Evolutionary conservation across 2,888 invertebrate species (phyloP).

Genomic region (Zele albiditarsus): DNA sequence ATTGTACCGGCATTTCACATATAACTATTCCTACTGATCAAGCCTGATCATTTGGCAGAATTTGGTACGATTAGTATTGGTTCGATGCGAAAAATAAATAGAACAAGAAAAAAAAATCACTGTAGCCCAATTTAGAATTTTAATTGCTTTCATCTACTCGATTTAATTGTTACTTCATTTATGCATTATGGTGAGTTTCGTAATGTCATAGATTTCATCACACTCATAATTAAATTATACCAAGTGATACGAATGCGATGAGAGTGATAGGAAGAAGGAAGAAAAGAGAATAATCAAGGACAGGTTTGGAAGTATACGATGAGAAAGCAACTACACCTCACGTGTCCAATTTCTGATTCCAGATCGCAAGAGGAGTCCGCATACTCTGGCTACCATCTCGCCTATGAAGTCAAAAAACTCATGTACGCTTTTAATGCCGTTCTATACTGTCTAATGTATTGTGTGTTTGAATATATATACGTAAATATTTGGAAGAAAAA

Average conservation of each 20-base stretch:
- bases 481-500: not conserved
- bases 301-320: conserved; percentile 11
- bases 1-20: too few species aligned
- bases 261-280: not conserved
- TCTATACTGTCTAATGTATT: conserved; percentile 66
- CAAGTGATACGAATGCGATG: not conserved
- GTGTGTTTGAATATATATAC: conserved; percentile 24
- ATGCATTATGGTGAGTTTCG: too few species aligned
- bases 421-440: conserved; percentile 86
- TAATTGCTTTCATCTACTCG: too few species aligned
- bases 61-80: too few species aligned
- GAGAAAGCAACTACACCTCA: conserved; percentile 49
- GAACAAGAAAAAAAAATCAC: too few species aligned
- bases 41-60: too few species aligned
- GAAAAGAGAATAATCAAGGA: conserved; percentile 38
- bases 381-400: conserved; percentile 98
- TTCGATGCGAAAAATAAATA: too few species aligned
- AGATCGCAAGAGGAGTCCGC: conserved; percentile 92
- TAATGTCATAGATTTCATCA: too few species aligned
- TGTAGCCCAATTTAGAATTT: too few species aligned
- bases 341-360: conserved; percentile 78
- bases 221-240: not conserved
- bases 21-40: too few species aligned
- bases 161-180: too few species aligned
- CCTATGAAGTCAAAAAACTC: conserved; percentile 99